These are phyloP conservation scores for Chaenodraco wilsoni DNA, from an alignment of 2,797 vertebrate genomes.

Conservation along the genomic window DNA sequence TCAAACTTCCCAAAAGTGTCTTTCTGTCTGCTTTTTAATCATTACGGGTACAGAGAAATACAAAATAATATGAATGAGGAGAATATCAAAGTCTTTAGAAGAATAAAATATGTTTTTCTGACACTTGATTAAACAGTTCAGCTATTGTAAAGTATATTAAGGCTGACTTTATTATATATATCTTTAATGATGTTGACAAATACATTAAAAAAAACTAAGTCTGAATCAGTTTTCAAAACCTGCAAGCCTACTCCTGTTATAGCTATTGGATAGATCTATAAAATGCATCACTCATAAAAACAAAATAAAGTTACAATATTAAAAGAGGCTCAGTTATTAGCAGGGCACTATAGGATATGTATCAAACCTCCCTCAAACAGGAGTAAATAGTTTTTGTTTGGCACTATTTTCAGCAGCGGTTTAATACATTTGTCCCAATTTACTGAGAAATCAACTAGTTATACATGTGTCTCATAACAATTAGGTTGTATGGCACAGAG, in stretches of 20 bases:
- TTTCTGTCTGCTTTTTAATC: constrained; percentile 15
- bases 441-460: neutral
- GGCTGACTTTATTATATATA: neutral
- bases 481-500: neutral
- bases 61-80: neutral
- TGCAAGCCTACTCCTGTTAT: neutral
- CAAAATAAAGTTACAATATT: no score
- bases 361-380: neutral
- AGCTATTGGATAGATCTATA: no score
- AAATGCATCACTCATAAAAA: no score
- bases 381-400: neutral
- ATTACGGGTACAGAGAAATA: constrained; percentile 6
- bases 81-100: neutral
- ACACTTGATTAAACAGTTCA: neutral
- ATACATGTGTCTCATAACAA: neutral
- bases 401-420: neutral
- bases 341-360: no score
- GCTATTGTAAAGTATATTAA: neutral
- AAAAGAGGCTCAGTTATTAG: no score
- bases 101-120: neutral
- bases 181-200: neutral
- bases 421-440: neutral
- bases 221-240: neutral
- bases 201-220: neutral
- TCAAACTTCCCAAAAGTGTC: constrained; percentile 1